These are phyloP conservation scores for Microdon myrmicae DNA, from an alignment of 2,888 invertebrate genomes.

Conservation along the genomic window DNA sequence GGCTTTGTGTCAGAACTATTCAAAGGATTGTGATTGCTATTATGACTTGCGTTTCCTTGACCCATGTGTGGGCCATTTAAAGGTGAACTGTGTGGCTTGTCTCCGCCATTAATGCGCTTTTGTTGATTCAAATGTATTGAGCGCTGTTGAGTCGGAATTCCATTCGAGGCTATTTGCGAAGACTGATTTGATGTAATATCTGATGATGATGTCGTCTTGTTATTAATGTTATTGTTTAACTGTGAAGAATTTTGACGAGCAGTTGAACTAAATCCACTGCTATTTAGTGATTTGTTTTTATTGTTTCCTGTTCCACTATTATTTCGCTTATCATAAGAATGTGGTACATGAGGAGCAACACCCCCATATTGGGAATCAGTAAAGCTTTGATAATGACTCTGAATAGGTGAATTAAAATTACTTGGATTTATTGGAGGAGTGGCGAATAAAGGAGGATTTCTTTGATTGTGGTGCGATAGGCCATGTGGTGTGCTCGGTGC, in stretches of 20 bases:
- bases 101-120: conserved; percentile 32
- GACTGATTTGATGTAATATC: conserved; percentile 27
- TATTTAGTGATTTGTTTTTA: conserved; percentile 43
- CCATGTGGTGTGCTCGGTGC: conserved; percentile 66
- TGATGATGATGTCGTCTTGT: conserved; percentile 58
- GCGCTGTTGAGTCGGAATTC: conserved; percentile 33
- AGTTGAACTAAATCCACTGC: conserved; percentile 35
- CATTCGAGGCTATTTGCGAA: conserved; percentile 30
- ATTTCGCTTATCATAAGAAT: conserved; percentile 41
- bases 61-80: conserved; percentile 34
- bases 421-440: conserved; percentile 64
- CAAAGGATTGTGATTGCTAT: conserved; percentile 30
- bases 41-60: conserved; percentile 40
- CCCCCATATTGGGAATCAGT: conserved; percentile 40
- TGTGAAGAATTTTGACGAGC: conserved; percentile 35
- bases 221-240: conserved; percentile 37
- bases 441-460: conserved; percentile 65
- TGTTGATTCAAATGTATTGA: conserved; percentile 33
- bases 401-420: conserved; percentile 59
- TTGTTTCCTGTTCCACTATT: conserved; percentile 47
- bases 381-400: conserved; percentile 42
- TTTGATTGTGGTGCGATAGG: conserved; percentile 55
- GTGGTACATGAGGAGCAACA: conserved; percentile 17
- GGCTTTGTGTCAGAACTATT: conserved; percentile 47
- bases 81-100: conserved; percentile 32